phyloP scores from a whole-genome alignment of 1,140 invertebrate genomes.

The Thrips palmi region DNA sequence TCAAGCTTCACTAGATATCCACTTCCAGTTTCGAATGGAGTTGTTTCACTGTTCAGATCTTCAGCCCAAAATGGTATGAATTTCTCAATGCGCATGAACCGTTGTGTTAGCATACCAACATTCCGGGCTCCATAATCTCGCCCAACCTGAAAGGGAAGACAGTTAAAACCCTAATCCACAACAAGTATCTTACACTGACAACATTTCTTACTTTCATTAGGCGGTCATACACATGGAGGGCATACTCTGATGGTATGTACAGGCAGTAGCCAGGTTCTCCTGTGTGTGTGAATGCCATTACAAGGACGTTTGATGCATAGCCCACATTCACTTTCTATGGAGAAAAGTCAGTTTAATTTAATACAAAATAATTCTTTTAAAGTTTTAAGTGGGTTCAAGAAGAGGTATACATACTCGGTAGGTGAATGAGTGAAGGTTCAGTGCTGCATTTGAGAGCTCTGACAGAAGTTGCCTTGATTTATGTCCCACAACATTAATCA shows the following conservation, averaged over 20 bases:
- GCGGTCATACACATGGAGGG: constrained; percentile 33
- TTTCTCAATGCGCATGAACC: constrained; percentile 45
- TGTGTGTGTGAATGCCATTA: constrained; percentile 65
- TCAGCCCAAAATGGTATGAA: constrained; percentile 43
- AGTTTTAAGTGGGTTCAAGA: neutral
- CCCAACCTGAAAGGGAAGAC: constrained; percentile 22
- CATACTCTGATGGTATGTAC: constrained; percentile 62
- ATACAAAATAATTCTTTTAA: neutral
- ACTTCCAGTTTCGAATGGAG: constrained; percentile 58
- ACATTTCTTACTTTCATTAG: constrained; percentile 23
- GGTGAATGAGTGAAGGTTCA: constrained; percentile 52
- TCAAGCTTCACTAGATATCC: constrained; percentile 52
- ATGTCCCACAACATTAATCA: constrained; percentile 67
- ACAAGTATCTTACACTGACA: neutral
- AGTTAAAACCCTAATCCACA: too few species aligned
- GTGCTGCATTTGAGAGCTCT: constrained; percentile 51
- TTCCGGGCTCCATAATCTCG: constrained; percentile 48
- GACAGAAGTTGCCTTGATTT: constrained; percentile 48
- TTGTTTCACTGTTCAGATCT: constrained; percentile 53
- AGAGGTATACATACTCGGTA: constrained; percentile 34
- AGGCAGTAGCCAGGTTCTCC: constrained; percentile 69
- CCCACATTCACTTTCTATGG: constrained; percentile 48
- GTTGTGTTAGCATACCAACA: constrained; percentile 54
- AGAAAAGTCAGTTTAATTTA: neutral
- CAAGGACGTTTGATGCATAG: constrained; percentile 54